phyloP scores from a whole-genome alignment of 2,113 vertebrate species.

The Pitta sordida region DNA sequence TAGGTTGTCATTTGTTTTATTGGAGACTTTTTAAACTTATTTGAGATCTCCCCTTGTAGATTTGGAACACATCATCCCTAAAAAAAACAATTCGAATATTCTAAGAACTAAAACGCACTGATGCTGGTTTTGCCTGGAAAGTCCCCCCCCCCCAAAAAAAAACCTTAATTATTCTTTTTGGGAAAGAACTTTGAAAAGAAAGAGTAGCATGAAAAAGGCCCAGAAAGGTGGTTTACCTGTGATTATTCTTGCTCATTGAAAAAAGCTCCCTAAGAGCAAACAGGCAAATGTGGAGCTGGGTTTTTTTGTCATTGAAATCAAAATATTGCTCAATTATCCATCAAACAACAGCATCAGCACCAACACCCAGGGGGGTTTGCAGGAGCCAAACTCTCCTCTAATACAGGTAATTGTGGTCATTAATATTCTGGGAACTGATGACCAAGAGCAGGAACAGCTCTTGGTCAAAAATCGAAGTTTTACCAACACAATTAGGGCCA shows the following conservation, averaged over 20 bases:
- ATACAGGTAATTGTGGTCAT: background rate
- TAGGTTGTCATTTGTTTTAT: background rate
- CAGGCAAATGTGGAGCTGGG: background rate
- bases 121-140: background rate
- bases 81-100: background rate
- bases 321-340: background rate
- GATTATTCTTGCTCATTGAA: background rate
- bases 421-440: background rate
- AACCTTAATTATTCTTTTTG: background rate
- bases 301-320: background rate
- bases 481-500: background rate
- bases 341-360: too few species aligned
- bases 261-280: background rate
- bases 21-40: background rate
- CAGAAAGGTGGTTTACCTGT: background rate
- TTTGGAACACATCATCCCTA: background rate
- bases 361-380: rapidly evolving
- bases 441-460: background rate
- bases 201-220: background rate
- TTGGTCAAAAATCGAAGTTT: background rate
- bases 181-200: background rate
- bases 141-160: background rate
- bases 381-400: background rate
- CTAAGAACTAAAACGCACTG: background rate
- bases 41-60: background rate